Evolutionary conservation across 92 coral and sea anemone species (phyloP).

Genomic region (Porites divaricata): DNA sequence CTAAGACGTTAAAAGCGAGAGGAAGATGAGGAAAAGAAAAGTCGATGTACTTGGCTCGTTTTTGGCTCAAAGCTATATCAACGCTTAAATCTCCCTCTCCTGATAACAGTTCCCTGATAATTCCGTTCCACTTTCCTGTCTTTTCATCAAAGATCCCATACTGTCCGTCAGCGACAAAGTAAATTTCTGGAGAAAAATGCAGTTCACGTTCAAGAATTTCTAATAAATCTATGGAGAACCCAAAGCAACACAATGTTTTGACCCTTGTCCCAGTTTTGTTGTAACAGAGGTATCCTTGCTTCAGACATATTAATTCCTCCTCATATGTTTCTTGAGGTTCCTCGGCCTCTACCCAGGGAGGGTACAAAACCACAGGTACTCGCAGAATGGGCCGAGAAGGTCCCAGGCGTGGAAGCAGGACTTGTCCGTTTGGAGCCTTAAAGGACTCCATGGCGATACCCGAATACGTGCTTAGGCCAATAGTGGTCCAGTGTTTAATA

Average conservation of each 20-base stretch:
- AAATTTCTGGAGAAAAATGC: conserved; percentile 25
- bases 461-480: conserved; percentile 25
- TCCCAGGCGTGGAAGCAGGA: background rate
- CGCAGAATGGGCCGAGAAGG: conserved; percentile 21
- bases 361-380: conserved; percentile 31
- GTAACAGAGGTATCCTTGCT: conserved; percentile 19
- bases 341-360: conserved; percentile 27
- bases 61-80: background rate
- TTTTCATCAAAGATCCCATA: conserved; percentile 17
- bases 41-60: background rate
- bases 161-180: conserved; percentile 19
- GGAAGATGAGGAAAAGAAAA: conserved; percentile 26
- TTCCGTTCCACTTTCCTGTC: conserved; percentile 22
- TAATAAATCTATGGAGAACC: conserved; percentile 29
- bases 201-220: conserved; percentile 13
- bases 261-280: conserved; percentile 1
- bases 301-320: background rate
- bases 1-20: conserved; percentile 15
- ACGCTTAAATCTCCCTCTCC: conserved; percentile 16
- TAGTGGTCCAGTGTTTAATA: conserved; percentile 5
- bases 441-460: conserved; percentile 32
- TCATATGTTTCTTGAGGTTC: conserved; percentile 19
- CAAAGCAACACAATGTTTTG: conserved; percentile 20
- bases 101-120: background rate
- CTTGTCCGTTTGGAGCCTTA: conserved; percentile 9